Percentiles rank a stretch among this genome's conserved stretches.
These are phyloP conservation scores for Zoanthus sansibaricus DNA, from an alignment of 92 coral and sea anemone genomes.

Conservation along the genomic window DNA sequence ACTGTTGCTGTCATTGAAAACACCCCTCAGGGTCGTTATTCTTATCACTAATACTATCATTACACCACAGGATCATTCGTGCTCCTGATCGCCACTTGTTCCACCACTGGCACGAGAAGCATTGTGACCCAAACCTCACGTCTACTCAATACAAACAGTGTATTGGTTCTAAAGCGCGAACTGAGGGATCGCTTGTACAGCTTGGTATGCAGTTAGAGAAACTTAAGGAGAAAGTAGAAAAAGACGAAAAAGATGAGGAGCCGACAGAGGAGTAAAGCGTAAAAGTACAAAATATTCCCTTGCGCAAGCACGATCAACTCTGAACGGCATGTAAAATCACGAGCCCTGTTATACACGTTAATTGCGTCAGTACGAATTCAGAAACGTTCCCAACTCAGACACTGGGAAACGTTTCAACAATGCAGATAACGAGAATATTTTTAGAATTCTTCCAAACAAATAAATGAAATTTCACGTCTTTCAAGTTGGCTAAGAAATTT, in stretches of 20 bases:
- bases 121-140: constrained; percentile 84
- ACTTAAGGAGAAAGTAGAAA: constrained; percentile 74
- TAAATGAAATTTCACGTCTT: too few relatives aligned
- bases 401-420: too few relatives aligned
- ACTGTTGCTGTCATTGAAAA: background rate
- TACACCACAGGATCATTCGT: constrained; percentile 73
- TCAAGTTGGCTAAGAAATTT: too few relatives aligned
- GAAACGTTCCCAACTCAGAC: too few relatives aligned
- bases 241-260: constrained; percentile 38
- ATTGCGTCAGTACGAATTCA: too few relatives aligned
- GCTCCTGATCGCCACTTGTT: constrained; percentile 91
- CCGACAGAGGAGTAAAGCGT: constrained; percentile 20
- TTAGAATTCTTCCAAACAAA: too few relatives aligned
- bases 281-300: background rate
- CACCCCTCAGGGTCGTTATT: background rate
- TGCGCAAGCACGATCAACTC: background rate
- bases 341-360: too few relatives aligned
- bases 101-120: constrained; percentile 87
- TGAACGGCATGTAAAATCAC: background rate
- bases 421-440: too few relatives aligned
- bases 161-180: constrained; percentile 79
- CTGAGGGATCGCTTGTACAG: constrained; percentile 85
- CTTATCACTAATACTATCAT: background rate
- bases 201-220: constrained; percentile 81
- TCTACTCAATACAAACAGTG: constrained; percentile 80